Percentiles rank a stretch among this genome's conserved stretches.
Conservation (phyloP, 2,797 vertebrate species). For the Buphagus erythrorhynchus region DNA sequence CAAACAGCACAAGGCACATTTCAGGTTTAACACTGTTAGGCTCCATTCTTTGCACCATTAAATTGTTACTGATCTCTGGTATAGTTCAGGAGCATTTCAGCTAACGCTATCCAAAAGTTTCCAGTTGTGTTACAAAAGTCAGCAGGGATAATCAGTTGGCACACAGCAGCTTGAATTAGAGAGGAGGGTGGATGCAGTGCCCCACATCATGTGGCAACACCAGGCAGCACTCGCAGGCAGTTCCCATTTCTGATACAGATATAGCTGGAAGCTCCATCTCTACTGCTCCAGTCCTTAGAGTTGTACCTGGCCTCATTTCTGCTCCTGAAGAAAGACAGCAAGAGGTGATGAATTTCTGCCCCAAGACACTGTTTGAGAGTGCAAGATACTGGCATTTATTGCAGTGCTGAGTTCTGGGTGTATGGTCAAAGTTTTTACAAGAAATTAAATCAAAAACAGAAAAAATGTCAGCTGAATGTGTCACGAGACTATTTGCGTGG, state of each 20-base stretch:
- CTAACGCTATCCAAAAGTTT: neutral
- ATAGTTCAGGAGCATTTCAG: neutral
- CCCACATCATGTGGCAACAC: neutral
- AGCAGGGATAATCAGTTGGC: neutral
- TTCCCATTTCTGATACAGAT: neutral
- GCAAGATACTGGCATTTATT: neutral
- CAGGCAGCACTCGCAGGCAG: neutral
- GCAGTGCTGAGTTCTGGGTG: neutral
- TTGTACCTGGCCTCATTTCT: neutral
- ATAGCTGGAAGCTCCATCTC: neutral
- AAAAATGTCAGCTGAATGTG: neutral
- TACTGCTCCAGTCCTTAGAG: neutral
- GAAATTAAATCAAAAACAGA: neutral
- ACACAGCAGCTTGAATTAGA: neutral
- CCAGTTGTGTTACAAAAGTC: neutral
- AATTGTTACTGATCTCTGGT: neutral
- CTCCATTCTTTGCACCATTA: neutral
- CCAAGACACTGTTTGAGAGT: neutral
- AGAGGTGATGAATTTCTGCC: neutral
- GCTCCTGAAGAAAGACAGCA: neutral
- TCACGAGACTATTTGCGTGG: neutral
- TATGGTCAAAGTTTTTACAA: neutral
- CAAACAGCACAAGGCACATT: neutral
- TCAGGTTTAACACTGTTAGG: neutral
- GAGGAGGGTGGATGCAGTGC: neutral